These are phyloP conservation scores for Dione vanillae DNA, from an alignment of 2,888 invertebrate genomes.

Conservation along the genomic window DNA sequence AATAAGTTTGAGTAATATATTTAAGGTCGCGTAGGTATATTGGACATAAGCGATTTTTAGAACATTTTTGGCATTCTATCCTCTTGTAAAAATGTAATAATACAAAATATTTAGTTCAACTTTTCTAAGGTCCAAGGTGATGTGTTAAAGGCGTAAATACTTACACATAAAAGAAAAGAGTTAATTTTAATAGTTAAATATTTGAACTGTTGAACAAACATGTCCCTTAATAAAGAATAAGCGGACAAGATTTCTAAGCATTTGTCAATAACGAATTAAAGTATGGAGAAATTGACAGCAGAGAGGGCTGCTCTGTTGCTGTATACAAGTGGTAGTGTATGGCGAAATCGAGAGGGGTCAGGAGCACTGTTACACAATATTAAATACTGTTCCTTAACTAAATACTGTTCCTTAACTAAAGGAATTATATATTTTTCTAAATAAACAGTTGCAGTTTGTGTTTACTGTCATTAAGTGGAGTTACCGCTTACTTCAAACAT, in stretches of 20 bases:
- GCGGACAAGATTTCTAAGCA: neutral
- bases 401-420: too few relatives aligned
- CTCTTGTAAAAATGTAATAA: neutral
- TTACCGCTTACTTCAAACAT: too few relatives aligned
- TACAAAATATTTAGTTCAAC: constrained; percentile 2
- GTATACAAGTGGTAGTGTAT: too few relatives aligned
- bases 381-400: too few relatives aligned
- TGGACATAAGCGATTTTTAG: neutral
- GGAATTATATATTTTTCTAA: too few relatives aligned
- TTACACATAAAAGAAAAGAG: neutral
- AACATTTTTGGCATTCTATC: neutral
- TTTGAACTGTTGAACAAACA: neutral
- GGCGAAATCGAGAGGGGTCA: too few relatives aligned
- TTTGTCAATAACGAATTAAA: neutral
- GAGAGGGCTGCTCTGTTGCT: too few relatives aligned
- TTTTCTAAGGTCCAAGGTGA: constrained; percentile 6
- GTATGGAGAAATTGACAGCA: neutral
- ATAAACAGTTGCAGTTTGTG: too few relatives aligned
- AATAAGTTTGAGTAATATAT: too few relatives aligned
- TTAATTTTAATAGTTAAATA: neutral
- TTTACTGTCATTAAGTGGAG: too few relatives aligned
- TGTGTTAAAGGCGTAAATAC: neutral
- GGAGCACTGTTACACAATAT: too few relatives aligned
- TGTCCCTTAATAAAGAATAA: neutral
- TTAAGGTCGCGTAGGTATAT: too few relatives aligned